Evolutionary conservation across 2,113 vertebrate genomes (phyloP).

Genomic region (Piprites chloris): DNA sequence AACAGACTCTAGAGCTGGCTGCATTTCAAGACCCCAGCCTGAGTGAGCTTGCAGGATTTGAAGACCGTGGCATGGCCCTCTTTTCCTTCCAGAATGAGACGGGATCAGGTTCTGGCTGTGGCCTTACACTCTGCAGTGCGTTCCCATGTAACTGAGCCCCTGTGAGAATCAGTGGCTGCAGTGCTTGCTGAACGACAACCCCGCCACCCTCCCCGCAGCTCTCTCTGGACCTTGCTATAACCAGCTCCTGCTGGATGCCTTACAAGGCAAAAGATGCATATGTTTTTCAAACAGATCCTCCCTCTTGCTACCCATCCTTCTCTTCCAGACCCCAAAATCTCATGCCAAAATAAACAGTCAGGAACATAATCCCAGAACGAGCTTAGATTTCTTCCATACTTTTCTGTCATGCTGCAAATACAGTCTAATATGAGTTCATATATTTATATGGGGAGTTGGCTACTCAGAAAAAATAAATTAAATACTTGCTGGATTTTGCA

Average conservation of each 20-base stretch:
- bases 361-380: not conserved
- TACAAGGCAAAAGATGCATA: conserved; percentile 25
- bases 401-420: not conserved
- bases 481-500: conserved; percentile 27
- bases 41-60: not conserved
- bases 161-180: not conserved
- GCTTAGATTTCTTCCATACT: not conserved
- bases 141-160: conserved; percentile 1
- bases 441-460: not conserved
- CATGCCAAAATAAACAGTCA: conserved; percentile 34
- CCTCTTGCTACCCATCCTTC: not conserved
- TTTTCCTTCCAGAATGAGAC: not conserved
- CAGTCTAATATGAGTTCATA: not conserved
- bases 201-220: accelerated
- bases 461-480: not conserved
- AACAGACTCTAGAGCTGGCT: not conserved
- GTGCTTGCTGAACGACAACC: not conserved
- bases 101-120: not conserved
- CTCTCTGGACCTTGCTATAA: not conserved
- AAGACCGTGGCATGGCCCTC: not conserved
- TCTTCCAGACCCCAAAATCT: conserved; percentile 33
- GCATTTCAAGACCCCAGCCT: not conserved
- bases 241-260: not conserved
- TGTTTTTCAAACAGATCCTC: conserved; percentile 20
- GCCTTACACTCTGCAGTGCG: not conserved